Evolutionary conservation across 2,797 vertebrate genomes (phyloP).

Genomic region (Alca torda): DNA sequence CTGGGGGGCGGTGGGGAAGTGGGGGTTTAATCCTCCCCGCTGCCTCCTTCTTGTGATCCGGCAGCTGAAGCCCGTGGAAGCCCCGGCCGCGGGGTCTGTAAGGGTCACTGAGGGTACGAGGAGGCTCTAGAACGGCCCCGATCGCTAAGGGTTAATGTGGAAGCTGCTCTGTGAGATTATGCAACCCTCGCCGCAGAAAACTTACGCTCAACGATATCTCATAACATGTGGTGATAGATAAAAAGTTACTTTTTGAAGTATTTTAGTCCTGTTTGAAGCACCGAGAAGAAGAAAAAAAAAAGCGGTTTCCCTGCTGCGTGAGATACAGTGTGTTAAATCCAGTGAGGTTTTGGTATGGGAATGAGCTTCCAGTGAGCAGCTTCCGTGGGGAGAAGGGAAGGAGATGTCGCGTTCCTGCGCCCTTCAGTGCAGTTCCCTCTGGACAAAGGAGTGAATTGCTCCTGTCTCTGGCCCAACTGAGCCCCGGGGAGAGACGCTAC

Average conservation of each 20-base stretch:
- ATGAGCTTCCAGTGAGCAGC: rapidly evolving
- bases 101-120: too few relatives aligned
- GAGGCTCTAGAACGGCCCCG: background rate
- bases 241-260: background rate
- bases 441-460: background rate
- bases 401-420: rapidly evolving
- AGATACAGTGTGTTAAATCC: background rate
- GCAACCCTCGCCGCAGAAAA: background rate
- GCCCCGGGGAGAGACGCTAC: rapidly evolving
- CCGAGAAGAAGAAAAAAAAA: too few relatives aligned
- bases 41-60: too few relatives aligned
- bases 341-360: background rate
- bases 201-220: background rate
- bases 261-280: background rate
- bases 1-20: too few relatives aligned
- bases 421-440: rapidly evolving
- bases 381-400: background rate
- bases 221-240: background rate
- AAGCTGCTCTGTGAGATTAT: background rate
- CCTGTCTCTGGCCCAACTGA: rapidly evolving
- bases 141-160: background rate
- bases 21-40: background rate
- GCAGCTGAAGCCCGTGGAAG: too few relatives aligned
- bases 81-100: background rate
- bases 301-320: background rate